Evolutionary conservation across 2,888 invertebrate species (phyloP).

Genomic region (Microplitis manilae): DNA sequence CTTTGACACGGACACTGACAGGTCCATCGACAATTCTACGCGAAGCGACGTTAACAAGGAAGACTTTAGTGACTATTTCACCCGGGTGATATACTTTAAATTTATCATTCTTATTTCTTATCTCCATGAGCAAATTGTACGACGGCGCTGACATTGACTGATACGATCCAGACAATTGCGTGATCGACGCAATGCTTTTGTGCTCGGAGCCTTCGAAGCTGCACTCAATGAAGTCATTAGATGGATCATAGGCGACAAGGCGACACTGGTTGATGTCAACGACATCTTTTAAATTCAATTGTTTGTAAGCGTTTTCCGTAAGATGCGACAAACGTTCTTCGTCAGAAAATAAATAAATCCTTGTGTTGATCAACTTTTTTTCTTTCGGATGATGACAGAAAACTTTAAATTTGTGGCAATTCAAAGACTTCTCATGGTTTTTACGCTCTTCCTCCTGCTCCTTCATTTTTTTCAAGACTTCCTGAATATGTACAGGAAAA

Average conservation of each 20-base stretch:
- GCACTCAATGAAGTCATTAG: constrained; percentile 77
- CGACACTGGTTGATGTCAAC: constrained; percentile 80
- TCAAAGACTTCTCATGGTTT: constrained; percentile 76
- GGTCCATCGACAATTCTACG: constrained; percentile 78
- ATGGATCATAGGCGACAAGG: constrained; percentile 80
- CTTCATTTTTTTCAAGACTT: constrained; percentile 77
- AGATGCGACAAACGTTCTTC: constrained; percentile 77
- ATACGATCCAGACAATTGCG: background rate
- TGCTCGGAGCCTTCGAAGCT: constrained; percentile 78
- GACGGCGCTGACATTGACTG: constrained; percentile 55
- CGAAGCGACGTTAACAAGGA: constrained; percentile 76
- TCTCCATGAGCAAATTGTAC: constrained; percentile 79
- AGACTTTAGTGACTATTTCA: constrained; percentile 77
- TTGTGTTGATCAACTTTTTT: constrained; percentile 74
- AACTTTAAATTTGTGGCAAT: constrained; percentile 77
- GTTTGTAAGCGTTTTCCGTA: constrained; percentile 75
- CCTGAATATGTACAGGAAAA: constrained; percentile 83
- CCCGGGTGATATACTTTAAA: constrained; percentile 79
- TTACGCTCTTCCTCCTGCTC: constrained; percentile 78
- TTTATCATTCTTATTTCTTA: constrained; percentile 75
- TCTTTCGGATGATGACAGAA: constrained; percentile 77
- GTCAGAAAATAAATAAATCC: constrained; percentile 74
- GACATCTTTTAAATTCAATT: constrained; percentile 75
- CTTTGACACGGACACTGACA: constrained; percentile 75
- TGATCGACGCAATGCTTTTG: constrained; percentile 67